Evolutionary conservation across 1,140 invertebrate genomes (phyloP).

Genomic region (Papilio polytes): DNA sequence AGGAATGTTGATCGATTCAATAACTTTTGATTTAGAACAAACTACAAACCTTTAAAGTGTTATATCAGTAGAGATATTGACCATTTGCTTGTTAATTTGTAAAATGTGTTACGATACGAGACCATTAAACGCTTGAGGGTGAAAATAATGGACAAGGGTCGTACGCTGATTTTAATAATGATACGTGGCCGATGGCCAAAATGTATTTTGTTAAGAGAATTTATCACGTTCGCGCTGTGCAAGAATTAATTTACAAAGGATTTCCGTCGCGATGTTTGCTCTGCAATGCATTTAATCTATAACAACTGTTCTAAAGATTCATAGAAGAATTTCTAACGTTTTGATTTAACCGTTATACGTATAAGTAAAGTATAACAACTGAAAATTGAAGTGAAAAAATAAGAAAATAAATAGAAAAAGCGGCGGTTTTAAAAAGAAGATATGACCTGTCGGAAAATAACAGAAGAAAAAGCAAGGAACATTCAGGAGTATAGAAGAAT

Average conservation of each 20-base stretch:
- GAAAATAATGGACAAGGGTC: conserved; percentile 18
- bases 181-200: conserved; percentile 35
- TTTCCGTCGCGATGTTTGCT: conserved; percentile 16
- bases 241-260: conserved; percentile 38
- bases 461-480: neutral
- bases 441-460: neutral
- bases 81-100: conserved; percentile 6
- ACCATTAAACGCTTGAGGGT: conserved; percentile 20
- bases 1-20: no score
- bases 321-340: neutral
- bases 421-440: neutral
- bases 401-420: neutral
- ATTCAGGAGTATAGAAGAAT: conserved; percentile 1
- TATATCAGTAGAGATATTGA: neutral
- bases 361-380: neutral
- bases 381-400: neutral
- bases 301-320: neutral
- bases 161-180: conserved; percentile 36
- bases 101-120: conserved; percentile 22
- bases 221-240: conserved; percentile 29
- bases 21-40: no score
- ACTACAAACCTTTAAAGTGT: neutral
- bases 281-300: conserved; percentile 4
- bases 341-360: neutral
- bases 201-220: conserved; percentile 35